These are phyloP conservation scores for Noctua janthe DNA, from an alignment of 2,888 invertebrate genomes.

Conservation along the genomic window DNA sequence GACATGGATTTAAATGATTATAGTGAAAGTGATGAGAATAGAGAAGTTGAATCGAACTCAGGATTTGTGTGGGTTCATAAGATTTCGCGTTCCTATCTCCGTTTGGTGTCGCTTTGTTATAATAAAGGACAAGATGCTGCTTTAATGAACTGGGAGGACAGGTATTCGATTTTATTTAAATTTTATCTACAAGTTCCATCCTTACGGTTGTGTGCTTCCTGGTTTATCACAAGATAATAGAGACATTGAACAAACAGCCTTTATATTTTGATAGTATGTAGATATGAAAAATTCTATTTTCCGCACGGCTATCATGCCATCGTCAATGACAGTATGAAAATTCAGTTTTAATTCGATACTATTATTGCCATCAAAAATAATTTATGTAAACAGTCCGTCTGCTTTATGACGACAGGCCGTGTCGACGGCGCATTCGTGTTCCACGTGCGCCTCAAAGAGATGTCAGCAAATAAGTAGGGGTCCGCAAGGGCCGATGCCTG, in stretches of 20 bases:
- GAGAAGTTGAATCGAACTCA: constrained; percentile 23
- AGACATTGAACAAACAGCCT: background rate
- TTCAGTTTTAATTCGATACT: background rate
- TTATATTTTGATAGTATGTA: background rate
- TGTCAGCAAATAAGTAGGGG: too few relatives aligned
- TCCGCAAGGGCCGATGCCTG: too few relatives aligned
- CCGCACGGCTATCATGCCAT: background rate
- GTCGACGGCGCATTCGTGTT: too few relatives aligned
- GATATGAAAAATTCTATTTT: background rate
- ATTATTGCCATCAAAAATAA: background rate
- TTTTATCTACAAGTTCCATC: background rate
- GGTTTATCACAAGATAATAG: constrained; percentile 11
- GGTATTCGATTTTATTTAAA: constrained; percentile 29
- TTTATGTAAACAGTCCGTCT: background rate
- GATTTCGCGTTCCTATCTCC: constrained; percentile 43
- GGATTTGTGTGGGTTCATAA: constrained; percentile 47
- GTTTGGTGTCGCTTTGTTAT: constrained; percentile 52
- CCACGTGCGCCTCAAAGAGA: too few relatives aligned
- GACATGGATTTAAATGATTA: constrained; percentile 51
- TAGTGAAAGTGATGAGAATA: constrained; percentile 34
- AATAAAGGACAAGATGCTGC: constrained; percentile 32
- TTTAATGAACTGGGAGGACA: constrained; percentile 23
- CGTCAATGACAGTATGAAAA: background rate
- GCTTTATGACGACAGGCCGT: too few relatives aligned
- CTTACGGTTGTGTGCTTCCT: background rate